Conservation (phyloP, 2,797 vertebrate genomes). For the Apodemus agrarius region DNA sequence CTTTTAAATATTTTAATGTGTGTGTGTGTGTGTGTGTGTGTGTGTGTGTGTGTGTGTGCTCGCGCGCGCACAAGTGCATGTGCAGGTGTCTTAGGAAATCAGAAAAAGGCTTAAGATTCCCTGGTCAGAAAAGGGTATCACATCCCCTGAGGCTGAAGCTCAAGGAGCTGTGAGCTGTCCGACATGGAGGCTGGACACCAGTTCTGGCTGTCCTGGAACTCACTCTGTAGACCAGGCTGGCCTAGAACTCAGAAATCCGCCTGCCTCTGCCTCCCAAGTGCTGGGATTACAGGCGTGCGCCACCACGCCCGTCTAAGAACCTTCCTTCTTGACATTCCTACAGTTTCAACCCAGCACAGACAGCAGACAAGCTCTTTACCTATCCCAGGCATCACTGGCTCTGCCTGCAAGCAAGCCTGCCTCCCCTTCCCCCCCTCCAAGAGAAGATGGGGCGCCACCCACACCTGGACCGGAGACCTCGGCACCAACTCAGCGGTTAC, state of each 20-base stretch:
- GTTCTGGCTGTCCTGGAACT: too few species aligned
- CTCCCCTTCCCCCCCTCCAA: not conserved
- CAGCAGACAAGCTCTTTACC: not conserved
- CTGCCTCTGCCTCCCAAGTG: too few species aligned
- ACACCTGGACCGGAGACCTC: not conserved
- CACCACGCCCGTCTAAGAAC: not conserved
- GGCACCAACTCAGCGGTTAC: not conserved
- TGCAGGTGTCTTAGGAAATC: not conserved
- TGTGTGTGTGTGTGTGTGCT: too few species aligned
- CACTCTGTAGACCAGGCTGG: too few species aligned
- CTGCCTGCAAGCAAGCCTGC: not conserved
- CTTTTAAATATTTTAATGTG: not conserved
- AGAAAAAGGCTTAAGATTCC: not conserved
- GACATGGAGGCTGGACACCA: not conserved
- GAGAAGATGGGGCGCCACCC: not conserved
- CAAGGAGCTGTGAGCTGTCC: not conserved
- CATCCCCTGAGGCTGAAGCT: not conserved
- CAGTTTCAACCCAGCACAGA: not conserved
- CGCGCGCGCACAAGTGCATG: too few species aligned
- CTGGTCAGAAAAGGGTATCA: not conserved
- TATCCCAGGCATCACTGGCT: not conserved
- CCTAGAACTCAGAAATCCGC: too few species aligned
- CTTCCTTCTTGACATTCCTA: not conserved
- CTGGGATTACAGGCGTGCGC: too few species aligned
- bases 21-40: not conserved